phyloP scores from a whole-genome alignment of 2,113 vertebrate species.

The Callaeas wilsoni region DNA sequence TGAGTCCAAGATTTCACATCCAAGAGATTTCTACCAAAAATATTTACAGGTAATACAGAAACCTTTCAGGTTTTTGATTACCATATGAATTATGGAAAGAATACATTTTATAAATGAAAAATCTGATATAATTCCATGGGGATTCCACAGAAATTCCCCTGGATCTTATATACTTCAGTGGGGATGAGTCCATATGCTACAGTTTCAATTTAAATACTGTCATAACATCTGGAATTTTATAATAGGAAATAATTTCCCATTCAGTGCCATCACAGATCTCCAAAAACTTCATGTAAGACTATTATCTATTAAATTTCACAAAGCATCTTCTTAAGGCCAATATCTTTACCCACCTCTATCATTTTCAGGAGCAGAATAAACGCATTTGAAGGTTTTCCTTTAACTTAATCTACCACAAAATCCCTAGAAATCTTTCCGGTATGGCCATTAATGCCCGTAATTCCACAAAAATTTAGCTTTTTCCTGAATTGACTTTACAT shows the following conservation, averaged over 20 bases:
- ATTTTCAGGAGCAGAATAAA: neutral
- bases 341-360: neutral
- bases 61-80: neutral
- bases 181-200: neutral
- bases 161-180: neutral
- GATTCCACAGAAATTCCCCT: neutral
- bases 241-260: neutral
- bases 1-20: neutral
- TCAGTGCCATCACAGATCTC: neutral
- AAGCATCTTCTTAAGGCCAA: neutral
- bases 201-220: neutral
- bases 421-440: neutral
- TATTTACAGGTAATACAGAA: neutral
- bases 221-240: neutral
- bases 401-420: neutral
- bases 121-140: rapidly evolving
- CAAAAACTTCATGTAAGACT: neutral
- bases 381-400: neutral
- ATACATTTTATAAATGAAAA: neutral
- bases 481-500: neutral
- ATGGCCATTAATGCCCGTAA: neutral
- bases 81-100: neutral
- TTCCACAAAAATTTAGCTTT: neutral
- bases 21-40: neutral
- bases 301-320: neutral